Conservation (phyloP, 2,888 invertebrate species). For the Calameuta idolon region DNA sequence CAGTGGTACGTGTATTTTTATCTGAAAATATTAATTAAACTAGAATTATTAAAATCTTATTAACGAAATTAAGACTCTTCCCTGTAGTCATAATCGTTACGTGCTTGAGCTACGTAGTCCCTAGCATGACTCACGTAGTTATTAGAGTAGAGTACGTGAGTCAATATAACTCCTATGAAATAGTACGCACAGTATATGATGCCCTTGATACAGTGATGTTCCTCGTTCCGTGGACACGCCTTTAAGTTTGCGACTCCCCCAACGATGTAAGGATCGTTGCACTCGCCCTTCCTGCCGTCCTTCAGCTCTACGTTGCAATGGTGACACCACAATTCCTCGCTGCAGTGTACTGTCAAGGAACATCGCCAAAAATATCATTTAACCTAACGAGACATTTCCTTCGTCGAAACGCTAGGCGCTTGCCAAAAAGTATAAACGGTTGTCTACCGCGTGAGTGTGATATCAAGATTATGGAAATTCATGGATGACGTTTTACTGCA, state of each 20-base stretch:
- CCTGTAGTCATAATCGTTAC: neutral
- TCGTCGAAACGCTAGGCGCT: neutral
- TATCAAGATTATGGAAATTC: neutral
- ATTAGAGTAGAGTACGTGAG: neutral
- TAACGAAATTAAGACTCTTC: neutral
- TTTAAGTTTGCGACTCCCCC: conserved; percentile 36
- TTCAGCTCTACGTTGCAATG: conserved; percentile 47
- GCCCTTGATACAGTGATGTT: conserved; percentile 49
- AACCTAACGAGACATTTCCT: conserved; percentile 26
- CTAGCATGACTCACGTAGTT: neutral
- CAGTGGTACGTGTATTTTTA: conserved; percentile 47
- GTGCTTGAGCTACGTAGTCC: neutral
- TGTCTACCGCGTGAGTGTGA: neutral
- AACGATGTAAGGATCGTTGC: conserved; percentile 51
- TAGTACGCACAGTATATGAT: conserved; percentile 38
- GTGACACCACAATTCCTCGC: conserved; percentile 47
- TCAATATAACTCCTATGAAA: neutral
- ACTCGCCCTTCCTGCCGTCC: conserved; percentile 37
- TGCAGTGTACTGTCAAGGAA: neutral
- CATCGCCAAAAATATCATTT: neutral
- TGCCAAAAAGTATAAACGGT: neutral
- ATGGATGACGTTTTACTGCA: neutral
- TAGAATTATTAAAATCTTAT: neutral
- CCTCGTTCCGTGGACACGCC: conserved; percentile 43
- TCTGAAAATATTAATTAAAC: conserved; percentile 31